Base-by-base conservation (phyloP, 2,113 vertebrate genomes). In the Coturnix japonica region DNA sequence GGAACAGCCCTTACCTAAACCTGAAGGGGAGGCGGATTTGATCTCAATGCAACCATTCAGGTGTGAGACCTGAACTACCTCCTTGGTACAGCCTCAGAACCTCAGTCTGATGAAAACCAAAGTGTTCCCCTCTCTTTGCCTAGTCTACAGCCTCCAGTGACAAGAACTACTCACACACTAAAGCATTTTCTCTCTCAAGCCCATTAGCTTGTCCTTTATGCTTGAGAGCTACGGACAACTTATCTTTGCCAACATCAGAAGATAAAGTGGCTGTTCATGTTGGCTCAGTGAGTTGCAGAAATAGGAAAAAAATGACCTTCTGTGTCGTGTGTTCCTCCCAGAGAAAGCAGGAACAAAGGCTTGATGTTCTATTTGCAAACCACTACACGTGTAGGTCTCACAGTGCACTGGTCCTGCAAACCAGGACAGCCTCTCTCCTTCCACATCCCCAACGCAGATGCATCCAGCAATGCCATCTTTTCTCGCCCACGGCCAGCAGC, bases 171-270 rank as follows among this genome's bases (percentile, higher is more conserved):
- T 53, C 13, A 18, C 0, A 2, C 2, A 4, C 15, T 23, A 28
- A n/a, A 43, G 18, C 22, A 6, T 71, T 67, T 91, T 28, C n/a
- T 67, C 5, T 21, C 51, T 31, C 51, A 49, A 5, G 6, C 22
- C 43, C 46, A 17, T 30, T 15, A 49, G 0, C 6, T 23, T 30
- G 33, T 26, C 43, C 70, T 39, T 26, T 7, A 3, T 51, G 20
- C 11, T 51, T 49, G 39, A 75, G 56, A 64, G 10, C 7, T 22
- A 33, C 0, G 2, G 28, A 6, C 14, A 0, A 10, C 1, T 69
- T 13, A 25, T 3, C 46, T 37, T 86, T 46, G 28, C 33, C 46
- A 83, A 43, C 7, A 26, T 37, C 8, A 19, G 28, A 61, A 76
- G 67, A 85, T 72, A 73, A 49, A 18, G 46, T 63, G 33, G n/a